A percentile compares a stretch with the other conserved stretches of the same genome.
These are phyloP conservation scores for Megathymus violae DNA, from an alignment of 1,140 invertebrate genomes.

Conservation along the genomic window DNA sequence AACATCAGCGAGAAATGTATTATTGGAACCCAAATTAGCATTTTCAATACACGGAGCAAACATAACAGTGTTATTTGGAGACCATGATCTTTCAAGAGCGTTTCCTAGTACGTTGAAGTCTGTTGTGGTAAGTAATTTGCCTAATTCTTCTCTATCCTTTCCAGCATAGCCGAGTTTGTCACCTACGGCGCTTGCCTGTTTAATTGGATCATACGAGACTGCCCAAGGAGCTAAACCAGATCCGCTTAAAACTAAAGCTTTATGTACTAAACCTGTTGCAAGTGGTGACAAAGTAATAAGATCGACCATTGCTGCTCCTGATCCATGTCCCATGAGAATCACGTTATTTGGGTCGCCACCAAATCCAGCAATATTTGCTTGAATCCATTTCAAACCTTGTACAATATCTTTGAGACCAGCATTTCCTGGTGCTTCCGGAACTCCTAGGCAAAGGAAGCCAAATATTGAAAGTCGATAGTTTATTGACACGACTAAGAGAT, in stretches of 20 bases:
- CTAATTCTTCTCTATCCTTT: conserved; percentile 49
- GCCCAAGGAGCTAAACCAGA: conserved; percentile 87
- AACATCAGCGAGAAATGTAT: conserved; percentile 57
- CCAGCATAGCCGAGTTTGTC: conserved; percentile 56
- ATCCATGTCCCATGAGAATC: conserved; percentile 85
- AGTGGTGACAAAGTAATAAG: conserved; percentile 86
- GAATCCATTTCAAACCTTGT: conserved; percentile 86
- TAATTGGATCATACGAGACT: conserved; percentile 83
- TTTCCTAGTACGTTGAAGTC: conserved; percentile 47
- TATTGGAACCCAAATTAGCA: conserved; percentile 44
- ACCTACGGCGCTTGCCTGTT: conserved; percentile 63
- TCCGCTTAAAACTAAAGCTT: conserved; percentile 85
- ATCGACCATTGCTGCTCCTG: conserved; percentile 85
- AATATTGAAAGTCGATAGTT: conserved; percentile 77
- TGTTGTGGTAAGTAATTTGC: conserved; percentile 46
- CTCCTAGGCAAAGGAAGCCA: conserved; percentile 86
- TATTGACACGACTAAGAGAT: conserved; percentile 60
- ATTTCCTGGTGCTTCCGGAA: conserved; percentile 85
- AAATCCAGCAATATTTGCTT: conserved; percentile 85
- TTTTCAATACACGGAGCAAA: conserved; percentile 74
- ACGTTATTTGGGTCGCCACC: conserved; percentile 87
- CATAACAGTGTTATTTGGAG: conserved; percentile 60
- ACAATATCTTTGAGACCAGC: conserved; percentile 87
- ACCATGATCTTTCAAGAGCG: conserved; percentile 50
- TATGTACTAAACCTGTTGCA: conserved; percentile 83